A percentile compares a stretch with the other conserved stretches of the same genome.
Evolutionary conservation across 2,113 vertebrate species (phyloP).

Genomic region (Nannospalax galili): DNA sequence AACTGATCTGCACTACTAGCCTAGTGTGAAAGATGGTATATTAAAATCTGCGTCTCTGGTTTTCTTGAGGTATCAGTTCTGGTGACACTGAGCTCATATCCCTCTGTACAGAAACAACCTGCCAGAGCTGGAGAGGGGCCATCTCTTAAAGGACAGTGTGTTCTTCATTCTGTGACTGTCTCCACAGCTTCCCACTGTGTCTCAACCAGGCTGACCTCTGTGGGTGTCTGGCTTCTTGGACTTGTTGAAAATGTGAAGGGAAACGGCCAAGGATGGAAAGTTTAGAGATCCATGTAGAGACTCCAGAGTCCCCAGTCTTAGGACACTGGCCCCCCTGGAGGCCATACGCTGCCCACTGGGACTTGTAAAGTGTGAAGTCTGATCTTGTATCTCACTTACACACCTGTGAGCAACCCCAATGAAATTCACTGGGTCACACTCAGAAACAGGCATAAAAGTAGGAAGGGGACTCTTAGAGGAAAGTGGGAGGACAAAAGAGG

Average conservation of each 20-base stretch:
- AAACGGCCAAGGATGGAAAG: neutral
- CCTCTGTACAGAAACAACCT: rapidly evolving
- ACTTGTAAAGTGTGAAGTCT: neutral
- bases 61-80: neutral
- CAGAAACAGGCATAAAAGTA: neutral
- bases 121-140: too few species aligned
- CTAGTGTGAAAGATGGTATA: neutral
- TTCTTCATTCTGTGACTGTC: neutral
- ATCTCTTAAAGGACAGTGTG: neutral
- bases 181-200: neutral
- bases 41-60: neutral
- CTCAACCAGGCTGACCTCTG: neutral
- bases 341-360: neutral
- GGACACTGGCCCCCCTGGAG: neutral
- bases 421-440: too few species aligned
- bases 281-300: neutral
- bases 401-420: neutral
- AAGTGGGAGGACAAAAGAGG: neutral
- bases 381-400: neutral
- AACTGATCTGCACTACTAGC: neutral
- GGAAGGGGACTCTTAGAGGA: neutral
- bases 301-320: neutral
- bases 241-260: neutral
- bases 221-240: neutral
- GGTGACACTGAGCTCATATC: neutral